Percentiles rank a stretch among this genome's conserved stretches.
These are phyloP conservation scores for Caenorhabditis brenneri DNA, from an alignment of 1,140 invertebrate genomes.

Conservation along the genomic window DNA sequence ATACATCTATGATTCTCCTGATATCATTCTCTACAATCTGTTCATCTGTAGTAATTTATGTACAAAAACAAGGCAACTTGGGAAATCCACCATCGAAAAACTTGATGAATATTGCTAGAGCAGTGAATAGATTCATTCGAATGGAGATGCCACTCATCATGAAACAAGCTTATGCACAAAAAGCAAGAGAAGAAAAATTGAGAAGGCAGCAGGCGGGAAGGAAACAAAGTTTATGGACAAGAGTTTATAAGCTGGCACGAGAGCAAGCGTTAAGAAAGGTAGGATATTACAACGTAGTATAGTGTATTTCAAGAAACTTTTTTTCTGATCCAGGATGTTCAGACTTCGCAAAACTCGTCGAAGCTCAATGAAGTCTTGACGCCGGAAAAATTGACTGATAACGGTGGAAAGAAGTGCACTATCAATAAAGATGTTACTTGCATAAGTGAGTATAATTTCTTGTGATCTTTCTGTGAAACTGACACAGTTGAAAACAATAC, in stretches of 20 bases:
- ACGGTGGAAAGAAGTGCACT: slow-evolving; percentile 34
- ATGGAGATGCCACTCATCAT: slow-evolving; percentile 68
- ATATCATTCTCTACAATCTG: slow-evolving; percentile 54
- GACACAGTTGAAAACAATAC: no score
- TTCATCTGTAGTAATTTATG: slow-evolving; percentile 52
- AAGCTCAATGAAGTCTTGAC: slow-evolving; percentile 14
- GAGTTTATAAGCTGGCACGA: slow-evolving; percentile 36
- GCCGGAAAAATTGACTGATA: slow-evolving; percentile 10
- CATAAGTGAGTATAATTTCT: slow-evolving; percentile 32
- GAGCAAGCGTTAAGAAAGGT: slow-evolving; percentile 45
- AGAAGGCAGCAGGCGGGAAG: slow-evolving; percentile 35
- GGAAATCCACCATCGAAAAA: slow-evolving; percentile 45
- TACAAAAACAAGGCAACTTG: slow-evolving; percentile 37
- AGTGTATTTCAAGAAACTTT: background rate
- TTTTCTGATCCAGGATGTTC: slow-evolving; percentile 10
- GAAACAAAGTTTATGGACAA: slow-evolving; percentile 48
- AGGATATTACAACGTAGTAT: no score
- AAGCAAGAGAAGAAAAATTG: slow-evolving; percentile 51
- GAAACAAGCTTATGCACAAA: slow-evolving; percentile 62
- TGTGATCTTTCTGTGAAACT: no score
- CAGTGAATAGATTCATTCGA: slow-evolving; percentile 49
- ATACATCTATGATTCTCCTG: slow-evolving; percentile 54
- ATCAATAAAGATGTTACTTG: slow-evolving; percentile 48
- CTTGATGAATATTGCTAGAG: slow-evolving; percentile 45
- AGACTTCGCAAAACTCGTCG: slow-evolving; percentile 16